Base-by-base conservation (phyloP, 2,888 invertebrate genomes). In the Himalopsyche tibetana region DNA sequence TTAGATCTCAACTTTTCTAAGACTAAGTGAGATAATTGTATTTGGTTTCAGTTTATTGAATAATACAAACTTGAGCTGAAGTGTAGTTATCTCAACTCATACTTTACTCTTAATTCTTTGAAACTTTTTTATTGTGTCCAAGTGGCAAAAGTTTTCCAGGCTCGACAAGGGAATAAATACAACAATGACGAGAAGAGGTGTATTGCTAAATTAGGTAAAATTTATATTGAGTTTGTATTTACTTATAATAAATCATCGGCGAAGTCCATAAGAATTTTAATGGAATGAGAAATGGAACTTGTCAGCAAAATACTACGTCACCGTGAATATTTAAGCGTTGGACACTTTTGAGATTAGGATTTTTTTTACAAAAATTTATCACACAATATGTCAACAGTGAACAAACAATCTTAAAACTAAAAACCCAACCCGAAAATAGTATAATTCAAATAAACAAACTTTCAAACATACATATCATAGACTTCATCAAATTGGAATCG, bases 151-250 rank as follows among this genome's bases (percentile, higher is more conserved):
- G 38, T 74, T 74, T 74, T 28, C 74, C 74, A 5, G 8, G 5
- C 36, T 74, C 74, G 74, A 74, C 38, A 74, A 74, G 74, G 38
- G 36, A 74, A 74, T 74, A 74, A 28, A 74, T 74, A 74, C 9
- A 74, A 11, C 15, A 38, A 74, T 12, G 28, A 28, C 11, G 2
- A 74, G 36, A 74, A 74, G 8, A 74, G 38, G 5, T 51, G 11
- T 63, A 28, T 28, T 28, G 63, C 28, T 28, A 19, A 12, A 36
- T 36, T 12, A 17, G 38, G 4, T 74, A 36, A 74, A 74, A 74
- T 28, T 36, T 36, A 74, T 74, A 36, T 74, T 15, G 36, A 74
- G 74, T 74, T 74, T 74, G 38, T 74, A 63, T 51, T 51, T 51
- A 51, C 15, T 51, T 51, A 51, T 51, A 51, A 51, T 15, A 51